Conservation (phyloP, 2,113 vertebrate genomes). For the Microtus montanus region DNA sequence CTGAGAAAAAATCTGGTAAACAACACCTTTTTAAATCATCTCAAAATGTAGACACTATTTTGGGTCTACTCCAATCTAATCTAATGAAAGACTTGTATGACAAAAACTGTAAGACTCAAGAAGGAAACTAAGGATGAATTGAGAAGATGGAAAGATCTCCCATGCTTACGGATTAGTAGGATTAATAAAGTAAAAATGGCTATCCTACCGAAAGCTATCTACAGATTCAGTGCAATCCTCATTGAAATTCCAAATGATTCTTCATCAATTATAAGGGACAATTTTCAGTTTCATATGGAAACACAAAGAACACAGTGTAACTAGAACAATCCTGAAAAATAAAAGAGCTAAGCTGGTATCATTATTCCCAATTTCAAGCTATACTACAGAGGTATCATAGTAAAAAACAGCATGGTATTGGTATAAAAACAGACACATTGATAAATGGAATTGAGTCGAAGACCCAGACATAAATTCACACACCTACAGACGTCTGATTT, state of each 20-base stretch:
- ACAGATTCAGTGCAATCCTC: not conserved
- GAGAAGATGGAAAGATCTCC: not conserved
- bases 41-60: not conserved
- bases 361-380: not conserved
- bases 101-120: not conserved
- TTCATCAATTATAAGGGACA: not conserved
- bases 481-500: too few relatives aligned
- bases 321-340: not conserved
- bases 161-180: not conserved
- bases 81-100: not conserved
- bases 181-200: not conserved
- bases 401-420: not conserved
- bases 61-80: not conserved
- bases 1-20: not conserved
- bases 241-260: not conserved
- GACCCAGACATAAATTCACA: too few relatives aligned
- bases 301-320: not conserved
- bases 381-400: not conserved
- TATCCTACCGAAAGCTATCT: not conserved
- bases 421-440: too few relatives aligned
- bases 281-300: not conserved
- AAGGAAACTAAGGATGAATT: not conserved
- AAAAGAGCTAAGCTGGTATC: not conserved
- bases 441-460: too few relatives aligned
- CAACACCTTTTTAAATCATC: not conserved